Evolutionary conservation across 1,140 invertebrate genomes (phyloP).

Genomic region (Acromyrmex heyeri): DNA sequence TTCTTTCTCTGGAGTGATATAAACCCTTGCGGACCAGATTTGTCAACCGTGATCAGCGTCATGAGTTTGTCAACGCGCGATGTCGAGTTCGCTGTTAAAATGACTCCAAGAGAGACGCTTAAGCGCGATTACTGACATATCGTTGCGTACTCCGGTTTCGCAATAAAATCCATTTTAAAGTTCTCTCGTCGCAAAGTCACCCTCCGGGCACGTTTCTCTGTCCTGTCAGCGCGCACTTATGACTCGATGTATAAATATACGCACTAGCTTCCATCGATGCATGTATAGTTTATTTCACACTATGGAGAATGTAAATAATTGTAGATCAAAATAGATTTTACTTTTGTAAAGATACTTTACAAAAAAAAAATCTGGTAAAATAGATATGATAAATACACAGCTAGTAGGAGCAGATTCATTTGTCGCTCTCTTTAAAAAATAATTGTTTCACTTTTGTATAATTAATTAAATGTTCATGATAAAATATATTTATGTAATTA

Average conservation of each 20-base stretch:
- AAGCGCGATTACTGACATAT: conserved; percentile 21
- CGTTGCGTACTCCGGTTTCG: conserved; percentile 19
- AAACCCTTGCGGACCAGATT: conserved; percentile 28
- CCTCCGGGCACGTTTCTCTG: conserved; percentile 46
- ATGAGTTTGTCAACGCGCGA: conserved; percentile 6
- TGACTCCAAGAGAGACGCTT: conserved; percentile 1
- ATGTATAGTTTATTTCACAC: not conserved
- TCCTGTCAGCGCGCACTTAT: not conserved
- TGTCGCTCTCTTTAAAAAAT: not conserved
- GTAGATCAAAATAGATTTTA: conserved; percentile 14
- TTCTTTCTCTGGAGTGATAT: no score
- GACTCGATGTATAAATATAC: conserved; percentile 6
- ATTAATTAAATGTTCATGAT: not conserved
- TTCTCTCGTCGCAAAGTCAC: conserved; percentile 4
- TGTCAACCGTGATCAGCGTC: conserved; percentile 59
- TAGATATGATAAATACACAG: not conserved
- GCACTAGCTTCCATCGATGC: not conserved
- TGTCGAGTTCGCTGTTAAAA: conserved; percentile 47
- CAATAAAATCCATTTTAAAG: conserved; percentile 39
- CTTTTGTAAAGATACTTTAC: not conserved
- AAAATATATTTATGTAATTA: not conserved
- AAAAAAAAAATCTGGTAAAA: no score
- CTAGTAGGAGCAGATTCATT: not conserved
- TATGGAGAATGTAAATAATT: no score
- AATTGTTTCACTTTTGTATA: not conserved